These are phyloP conservation scores for Jaculus jaculus DNA, from an alignment of 2,113 vertebrate species.

Conservation along the genomic window DNA sequence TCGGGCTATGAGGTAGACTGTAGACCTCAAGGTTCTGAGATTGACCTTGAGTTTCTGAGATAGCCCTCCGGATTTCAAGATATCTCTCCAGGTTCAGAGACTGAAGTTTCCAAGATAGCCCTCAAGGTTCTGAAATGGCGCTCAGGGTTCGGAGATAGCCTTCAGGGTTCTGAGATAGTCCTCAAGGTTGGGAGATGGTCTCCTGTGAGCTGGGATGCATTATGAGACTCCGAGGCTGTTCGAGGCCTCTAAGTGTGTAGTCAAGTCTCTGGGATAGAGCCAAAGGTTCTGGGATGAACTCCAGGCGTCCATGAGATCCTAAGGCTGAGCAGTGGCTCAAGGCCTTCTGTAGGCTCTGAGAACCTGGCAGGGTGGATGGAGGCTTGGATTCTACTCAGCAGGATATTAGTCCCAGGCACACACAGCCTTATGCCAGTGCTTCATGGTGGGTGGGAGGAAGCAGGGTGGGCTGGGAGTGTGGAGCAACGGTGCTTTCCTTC, in stretches of 20 bases:
- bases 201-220: too few species aligned
- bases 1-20: background rate
- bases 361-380: background rate
- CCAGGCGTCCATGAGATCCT: background rate
- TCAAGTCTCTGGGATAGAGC: background rate
- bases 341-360: background rate
- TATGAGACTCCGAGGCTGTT: background rate
- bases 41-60: background rate
- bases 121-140: background rate
- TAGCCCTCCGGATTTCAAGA: background rate
- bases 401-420: rapidly evolving
- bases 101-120: background rate
- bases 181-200: background rate
- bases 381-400: background rate
- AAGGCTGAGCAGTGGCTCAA: background rate
- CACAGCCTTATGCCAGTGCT: background rate
- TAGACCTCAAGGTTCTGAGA: background rate
- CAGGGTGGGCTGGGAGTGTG: background rate
- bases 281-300: background rate
- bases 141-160: background rate
- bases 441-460: background rate
- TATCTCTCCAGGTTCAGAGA: background rate
- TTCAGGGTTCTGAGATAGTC: background rate
- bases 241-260: background rate
- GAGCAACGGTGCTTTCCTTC: too few species aligned